phyloP scores from a whole-genome alignment of 2,797 vertebrate species.

The Ctenopoma kingsleyae region DNA sequence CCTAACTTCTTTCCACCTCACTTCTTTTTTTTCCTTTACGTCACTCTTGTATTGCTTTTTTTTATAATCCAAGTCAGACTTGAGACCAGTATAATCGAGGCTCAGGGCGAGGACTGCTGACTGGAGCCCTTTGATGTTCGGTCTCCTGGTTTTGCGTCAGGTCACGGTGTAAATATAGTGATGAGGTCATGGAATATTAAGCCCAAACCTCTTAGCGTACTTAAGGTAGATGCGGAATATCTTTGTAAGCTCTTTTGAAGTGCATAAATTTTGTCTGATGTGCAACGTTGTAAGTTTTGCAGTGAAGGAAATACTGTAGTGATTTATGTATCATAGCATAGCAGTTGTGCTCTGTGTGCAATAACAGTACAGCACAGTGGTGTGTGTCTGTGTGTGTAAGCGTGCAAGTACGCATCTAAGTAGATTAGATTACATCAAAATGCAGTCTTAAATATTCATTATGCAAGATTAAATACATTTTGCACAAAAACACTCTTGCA shows the following conservation, averaged over 20 bases:
- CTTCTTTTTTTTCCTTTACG: neutral
- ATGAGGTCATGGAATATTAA: constrained; percentile 67
- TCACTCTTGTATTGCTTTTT: constrained; percentile 5
- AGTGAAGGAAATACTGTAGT: constrained; percentile 37
- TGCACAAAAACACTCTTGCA: constrained; percentile 5
- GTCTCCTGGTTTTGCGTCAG: constrained; percentile 50
- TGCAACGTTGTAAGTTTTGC: constrained; percentile 42
- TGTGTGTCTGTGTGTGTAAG: neutral
- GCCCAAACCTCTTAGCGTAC: constrained; percentile 55
- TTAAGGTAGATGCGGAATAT: constrained; percentile 62
- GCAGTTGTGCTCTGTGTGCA: constrained; percentile 37
- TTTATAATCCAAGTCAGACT: constrained; percentile 45
- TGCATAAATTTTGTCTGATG: constrained; percentile 57
- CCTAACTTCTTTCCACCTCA: neutral
- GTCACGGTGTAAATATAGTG: constrained; percentile 62
- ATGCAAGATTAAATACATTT: constrained; percentile 3
- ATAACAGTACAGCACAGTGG: neutral
- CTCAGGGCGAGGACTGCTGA: constrained; percentile 58
- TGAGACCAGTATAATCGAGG: constrained; percentile 54
- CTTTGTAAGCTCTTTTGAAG: constrained; percentile 67
- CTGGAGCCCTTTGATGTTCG: constrained; percentile 64
- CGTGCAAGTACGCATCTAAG: constrained; percentile 6
- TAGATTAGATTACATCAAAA: constrained; percentile 29
- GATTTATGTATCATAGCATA: constrained; percentile 48
- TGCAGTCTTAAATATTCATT: constrained; percentile 8